A percentile compares a stretch with the other conserved stretches of the same genome.
These are phyloP conservation scores for Naso thynnoides DNA, from an alignment of 2,797 vertebrate species.

Conservation along the genomic window DNA sequence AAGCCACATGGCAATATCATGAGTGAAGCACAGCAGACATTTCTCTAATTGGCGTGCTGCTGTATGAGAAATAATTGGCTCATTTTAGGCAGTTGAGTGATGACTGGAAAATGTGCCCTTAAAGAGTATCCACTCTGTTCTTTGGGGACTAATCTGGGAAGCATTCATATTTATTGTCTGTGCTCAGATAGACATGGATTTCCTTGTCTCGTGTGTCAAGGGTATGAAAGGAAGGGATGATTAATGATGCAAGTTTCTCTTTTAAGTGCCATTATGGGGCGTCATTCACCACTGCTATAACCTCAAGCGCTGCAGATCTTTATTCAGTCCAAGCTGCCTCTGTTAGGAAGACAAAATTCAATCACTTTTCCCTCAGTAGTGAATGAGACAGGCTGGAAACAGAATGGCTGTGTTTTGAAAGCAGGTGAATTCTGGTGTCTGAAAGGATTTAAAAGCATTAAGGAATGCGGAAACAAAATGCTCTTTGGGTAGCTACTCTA, in stretches of 20 bases:
- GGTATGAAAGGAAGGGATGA: constrained; percentile 89
- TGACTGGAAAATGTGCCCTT: constrained; percentile 89
- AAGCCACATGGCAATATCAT: constrained; percentile 73
- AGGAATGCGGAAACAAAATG: constrained; percentile 19
- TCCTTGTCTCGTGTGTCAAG: constrained; percentile 88
- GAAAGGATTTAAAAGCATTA: constrained; percentile 28
- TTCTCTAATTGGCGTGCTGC: constrained; percentile 90
- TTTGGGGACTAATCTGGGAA: constrained; percentile 93
- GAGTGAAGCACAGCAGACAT: constrained; percentile 79
- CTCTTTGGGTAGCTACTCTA: constrained; percentile 2
- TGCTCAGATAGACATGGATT: constrained; percentile 90
- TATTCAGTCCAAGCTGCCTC: constrained; percentile 64
- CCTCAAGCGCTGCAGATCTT: constrained; percentile 70
- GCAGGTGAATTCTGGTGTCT: constrained; percentile 37
- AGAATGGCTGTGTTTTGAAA: constrained; percentile 52
- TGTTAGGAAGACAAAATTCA: constrained; percentile 61
- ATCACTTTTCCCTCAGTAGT: constrained; percentile 37
- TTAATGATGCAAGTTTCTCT: constrained; percentile 89
- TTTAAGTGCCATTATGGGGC: constrained; percentile 83
- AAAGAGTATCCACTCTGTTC: constrained; percentile 86
- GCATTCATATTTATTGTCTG: constrained; percentile 93
- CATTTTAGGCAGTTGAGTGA: constrained; percentile 94
- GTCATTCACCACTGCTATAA: constrained; percentile 75
- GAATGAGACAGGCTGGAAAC: constrained; percentile 53
- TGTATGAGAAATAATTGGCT: constrained; percentile 92